Evolutionary conservation across 2,113 vertebrate species (phyloP).

Genomic region (Chaetura pelagica): DNA sequence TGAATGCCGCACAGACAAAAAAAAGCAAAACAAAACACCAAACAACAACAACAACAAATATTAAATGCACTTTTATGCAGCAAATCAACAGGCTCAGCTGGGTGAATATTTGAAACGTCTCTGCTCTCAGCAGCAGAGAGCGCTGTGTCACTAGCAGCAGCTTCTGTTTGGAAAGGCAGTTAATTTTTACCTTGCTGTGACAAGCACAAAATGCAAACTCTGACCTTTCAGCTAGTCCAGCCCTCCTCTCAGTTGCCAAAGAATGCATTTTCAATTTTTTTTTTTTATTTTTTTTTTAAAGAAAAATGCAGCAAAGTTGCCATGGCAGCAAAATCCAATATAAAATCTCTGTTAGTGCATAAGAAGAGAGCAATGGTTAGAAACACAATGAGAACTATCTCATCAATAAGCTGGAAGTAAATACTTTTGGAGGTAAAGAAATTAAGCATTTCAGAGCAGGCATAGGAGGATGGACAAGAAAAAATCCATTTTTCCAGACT

Average conservation of each 20-base stretch:
- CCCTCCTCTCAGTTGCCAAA: not conserved
- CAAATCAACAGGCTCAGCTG: not conserved
- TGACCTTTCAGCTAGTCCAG: not conserved
- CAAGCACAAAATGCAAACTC: rapidly evolving
- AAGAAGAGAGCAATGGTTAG: not conserved
- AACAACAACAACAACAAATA: not conserved
- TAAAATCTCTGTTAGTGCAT: not conserved
- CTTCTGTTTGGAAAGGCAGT: not conserved
- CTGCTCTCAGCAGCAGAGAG: not conserved
- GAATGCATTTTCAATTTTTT: not conserved
- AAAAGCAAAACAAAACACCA: too few species aligned
- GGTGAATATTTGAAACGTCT: not conserved
- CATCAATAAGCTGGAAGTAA: not conserved
- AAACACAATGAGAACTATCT: not conserved
- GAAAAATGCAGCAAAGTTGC: not conserved
- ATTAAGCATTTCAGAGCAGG: not conserved
- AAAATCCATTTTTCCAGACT: not conserved
- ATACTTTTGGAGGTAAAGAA: not conserved
- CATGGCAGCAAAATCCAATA: not conserved
- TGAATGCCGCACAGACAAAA: not conserved
- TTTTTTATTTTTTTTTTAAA: too few species aligned
- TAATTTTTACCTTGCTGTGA: not conserved
- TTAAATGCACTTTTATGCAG: not conserved
- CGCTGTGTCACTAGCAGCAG: not conserved
- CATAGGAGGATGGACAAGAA: not conserved